Evolutionary conservation across 1,140 invertebrate genomes (phyloP), one percentile per base, ranked within the genome.

Genomic region (Penaeus japonicus): DNA sequence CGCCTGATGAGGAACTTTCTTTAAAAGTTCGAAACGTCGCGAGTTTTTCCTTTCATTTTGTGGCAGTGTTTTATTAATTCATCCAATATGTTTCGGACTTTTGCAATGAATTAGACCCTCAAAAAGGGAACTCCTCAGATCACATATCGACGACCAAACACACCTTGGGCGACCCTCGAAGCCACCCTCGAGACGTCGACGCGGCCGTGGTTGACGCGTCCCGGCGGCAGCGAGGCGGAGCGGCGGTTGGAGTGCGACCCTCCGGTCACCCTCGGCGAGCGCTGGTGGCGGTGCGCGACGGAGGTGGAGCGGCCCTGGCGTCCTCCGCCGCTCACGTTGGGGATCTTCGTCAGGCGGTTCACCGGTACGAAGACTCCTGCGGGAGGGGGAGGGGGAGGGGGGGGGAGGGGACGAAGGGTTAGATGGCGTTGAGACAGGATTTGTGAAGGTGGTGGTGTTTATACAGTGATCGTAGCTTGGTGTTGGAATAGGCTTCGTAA

Each of bases 111-210:
- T 12, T 12, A 47, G 47, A 15, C 10, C 47, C 47, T 47, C 47
- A 47, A 47, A 1, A 47, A n/a, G n/a, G n/a, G n/a, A n/a, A n/a
- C n/a, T n/a, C n/a, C n/a, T n/a, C n/a, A n/a, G n/a, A n/a, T n/a
- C n/a, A n/a, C n/a, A n/a, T n/a, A n/a, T n/a, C n/a, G n/a, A 7
- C 75, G 17, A 27, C 5, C 20, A 78, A 30, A 27, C 84, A 70
- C n/a, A 90, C 90, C 90, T 79, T 80, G 70, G 20, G 90, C 90
- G 22, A 94, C 92, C 75, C 92, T 89, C 47, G 93, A 92, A 17
- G 92, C 92, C 30, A 93, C 89, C 79, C 92, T 92, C 22, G 93
- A 91, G 2, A 89, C 90, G 80, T 90, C 91, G 3, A 90, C 90
- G 27, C 87, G 87, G 81, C 89, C 88, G 18, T 88, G 84, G 59